Evolutionary conservation across 1,140 invertebrate genomes (phyloP), one percentile per base, ranked within the genome.

Genomic region (Aphaenogaster rudis): DNA sequence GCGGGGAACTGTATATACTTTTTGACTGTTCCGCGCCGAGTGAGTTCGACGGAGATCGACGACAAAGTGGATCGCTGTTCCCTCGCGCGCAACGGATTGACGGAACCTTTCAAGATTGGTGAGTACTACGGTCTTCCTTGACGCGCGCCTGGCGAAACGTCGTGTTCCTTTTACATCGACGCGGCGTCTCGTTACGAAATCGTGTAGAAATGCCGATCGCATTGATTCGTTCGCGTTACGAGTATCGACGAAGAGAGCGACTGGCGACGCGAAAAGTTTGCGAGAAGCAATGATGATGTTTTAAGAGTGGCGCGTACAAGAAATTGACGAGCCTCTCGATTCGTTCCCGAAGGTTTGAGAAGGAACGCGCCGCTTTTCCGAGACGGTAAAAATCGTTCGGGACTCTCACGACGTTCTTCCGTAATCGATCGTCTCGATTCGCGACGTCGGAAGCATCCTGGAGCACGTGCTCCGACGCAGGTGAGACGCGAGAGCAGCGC

Each of bases 61-160:
- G 72, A 36, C 86, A 92, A 94, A 93, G 94, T 95, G 94, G 93
- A 95, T 94, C 93, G 87, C 90, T 89, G 86, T 87, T 91, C 76
- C 71, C 81, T 84, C 90, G 90, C 88, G 88, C 91, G 72, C 80
- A 91, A 52, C 80, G 88, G 87, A 74, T 89, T 88, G 90, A 92
- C 88, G 80, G 92, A 94, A 93, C 86, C 92, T 93, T 95, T 94
- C 81, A 93, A 93, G 86, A 94, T 95, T 95, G 94, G 95, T 95
- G 90, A 95, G 95, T 94, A 90, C 52, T 1, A 3, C 8, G 28
- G 0, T 2, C 1, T 59, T 21, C 21, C 17, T 64, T 36, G 63
- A 33, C 63, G 11, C 50, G 13, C 50, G 50, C 28, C 28, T 0
- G 28, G 28, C 28, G 28, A 28, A 66, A 2, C 17, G 17, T 15